Conservation (phyloP, 2,113 vertebrate genomes). For the Perca flavescens region DNA sequence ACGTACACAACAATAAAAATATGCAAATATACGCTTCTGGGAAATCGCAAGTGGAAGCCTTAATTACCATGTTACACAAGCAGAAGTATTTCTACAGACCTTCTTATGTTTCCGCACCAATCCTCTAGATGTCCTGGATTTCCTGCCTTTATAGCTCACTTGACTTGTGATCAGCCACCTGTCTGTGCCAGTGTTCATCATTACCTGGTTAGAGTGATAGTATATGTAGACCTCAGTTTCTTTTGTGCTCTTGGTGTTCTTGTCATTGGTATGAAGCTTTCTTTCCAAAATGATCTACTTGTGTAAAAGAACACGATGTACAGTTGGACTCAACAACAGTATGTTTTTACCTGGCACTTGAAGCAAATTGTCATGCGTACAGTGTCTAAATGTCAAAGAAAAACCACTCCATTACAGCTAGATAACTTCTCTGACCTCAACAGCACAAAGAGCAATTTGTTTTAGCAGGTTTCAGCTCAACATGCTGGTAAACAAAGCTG, state of each 20-base stretch:
- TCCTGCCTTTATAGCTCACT: background rate
- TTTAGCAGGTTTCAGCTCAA: background rate
- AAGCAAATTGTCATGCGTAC: background rate
- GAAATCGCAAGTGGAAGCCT: too few species aligned
- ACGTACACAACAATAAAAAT: too few species aligned
- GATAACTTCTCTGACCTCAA: constrained; percentile 9
- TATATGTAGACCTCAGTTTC: background rate
- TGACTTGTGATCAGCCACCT: background rate
- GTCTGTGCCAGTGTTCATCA: background rate
- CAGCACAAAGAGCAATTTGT: background rate
- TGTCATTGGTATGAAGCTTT: background rate
- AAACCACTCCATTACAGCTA: constrained; percentile 9
- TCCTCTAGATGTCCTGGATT: background rate
- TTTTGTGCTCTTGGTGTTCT: background rate
- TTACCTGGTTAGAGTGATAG: background rate
- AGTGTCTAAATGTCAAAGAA: constrained; percentile 29
- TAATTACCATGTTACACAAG: too few species aligned
- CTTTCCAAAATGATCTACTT: background rate
- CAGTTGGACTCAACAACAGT: background rate
- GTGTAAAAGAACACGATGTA: background rate
- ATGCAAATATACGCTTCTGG: too few species aligned
- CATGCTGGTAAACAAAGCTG: constrained; percentile 38
- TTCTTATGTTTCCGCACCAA: background rate
- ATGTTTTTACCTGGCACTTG: background rate
- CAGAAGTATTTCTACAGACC: background rate